Conservation (phyloP, 2,888 invertebrate genomes). For the Meteorus cinctellus region DNA sequence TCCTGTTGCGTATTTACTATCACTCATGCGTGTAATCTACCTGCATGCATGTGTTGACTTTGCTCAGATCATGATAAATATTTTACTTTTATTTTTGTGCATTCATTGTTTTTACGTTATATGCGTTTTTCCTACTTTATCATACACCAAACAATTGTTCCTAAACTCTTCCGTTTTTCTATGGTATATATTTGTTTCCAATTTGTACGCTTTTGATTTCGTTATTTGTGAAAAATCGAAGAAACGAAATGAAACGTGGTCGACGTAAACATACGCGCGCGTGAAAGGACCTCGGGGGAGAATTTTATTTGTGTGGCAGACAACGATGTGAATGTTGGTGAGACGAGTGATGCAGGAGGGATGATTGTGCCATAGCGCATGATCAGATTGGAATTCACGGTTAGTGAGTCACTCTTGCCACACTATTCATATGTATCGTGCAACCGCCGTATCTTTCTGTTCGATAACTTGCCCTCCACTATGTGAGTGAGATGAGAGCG, state of each 20-base stretch:
- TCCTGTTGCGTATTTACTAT: not conserved
- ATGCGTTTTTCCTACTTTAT: not conserved
- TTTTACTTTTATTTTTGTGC: not conserved
- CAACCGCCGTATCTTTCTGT: too few species aligned
- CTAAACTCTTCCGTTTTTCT: not conserved
- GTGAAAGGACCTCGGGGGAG: not conserved
- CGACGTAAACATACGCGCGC: constrained; percentile 6
- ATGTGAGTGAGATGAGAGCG: too few species aligned
- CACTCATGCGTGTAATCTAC: not conserved
- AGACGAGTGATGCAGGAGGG: constrained; percentile 20
- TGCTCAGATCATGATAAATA: not conserved
- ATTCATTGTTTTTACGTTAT: not conserved
- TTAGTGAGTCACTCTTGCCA: constrained; percentile 50
- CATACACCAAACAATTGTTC: not conserved
- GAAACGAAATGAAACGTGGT: constrained; percentile 27
- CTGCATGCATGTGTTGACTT: not conserved
- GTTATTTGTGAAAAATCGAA: constrained; percentile 21
- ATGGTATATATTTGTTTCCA: constrained; percentile 12
- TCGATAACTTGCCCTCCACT: too few species aligned
- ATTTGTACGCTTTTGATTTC: constrained; percentile 13
- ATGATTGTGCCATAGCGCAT: constrained; percentile 43
- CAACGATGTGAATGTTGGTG: constrained; percentile 17
- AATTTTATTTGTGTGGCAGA: not conserved
- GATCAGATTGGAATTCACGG: constrained; percentile 66
- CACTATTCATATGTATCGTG: too few species aligned